Conservation (phyloP, 2,888 invertebrate species). For the Zelleria hepariella region DNA sequence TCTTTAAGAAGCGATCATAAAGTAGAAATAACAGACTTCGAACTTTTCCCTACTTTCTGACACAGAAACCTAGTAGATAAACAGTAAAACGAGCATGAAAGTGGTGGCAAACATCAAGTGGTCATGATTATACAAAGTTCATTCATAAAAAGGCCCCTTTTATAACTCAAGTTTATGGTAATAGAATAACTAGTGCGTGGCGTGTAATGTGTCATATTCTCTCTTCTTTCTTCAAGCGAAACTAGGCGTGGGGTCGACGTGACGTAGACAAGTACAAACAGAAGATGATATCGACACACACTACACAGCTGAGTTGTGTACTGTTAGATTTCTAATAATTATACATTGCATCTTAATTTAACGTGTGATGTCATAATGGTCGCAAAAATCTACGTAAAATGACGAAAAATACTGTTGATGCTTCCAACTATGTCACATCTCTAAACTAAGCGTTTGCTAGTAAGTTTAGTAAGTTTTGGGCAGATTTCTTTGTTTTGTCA, state of each 20-base stretch:
- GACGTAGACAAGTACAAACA: background rate
- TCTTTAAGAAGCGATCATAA: too few relatives aligned
- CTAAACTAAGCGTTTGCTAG: too few relatives aligned
- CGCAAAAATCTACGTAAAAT: too few relatives aligned
- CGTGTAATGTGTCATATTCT: background rate
- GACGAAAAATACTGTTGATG: too few relatives aligned
- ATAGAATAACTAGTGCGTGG: background rate
- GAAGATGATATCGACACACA: background rate
- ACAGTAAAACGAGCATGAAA: background rate
- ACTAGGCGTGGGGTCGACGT: background rate
- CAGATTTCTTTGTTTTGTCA: too few relatives aligned
- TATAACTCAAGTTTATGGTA: background rate
- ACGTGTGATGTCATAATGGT: too few relatives aligned
- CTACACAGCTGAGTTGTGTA: too few relatives aligned
- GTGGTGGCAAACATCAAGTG: background rate
- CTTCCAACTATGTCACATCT: too few relatives aligned
- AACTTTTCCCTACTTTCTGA: background rate
- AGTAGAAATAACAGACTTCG: background rate
- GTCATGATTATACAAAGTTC: background rate
- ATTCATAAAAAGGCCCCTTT: background rate
- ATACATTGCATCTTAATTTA: too few relatives aligned
- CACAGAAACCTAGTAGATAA: background rate
- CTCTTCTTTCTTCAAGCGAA: background rate
- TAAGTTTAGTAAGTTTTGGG: too few relatives aligned
- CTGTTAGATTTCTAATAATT: too few relatives aligned